A percentile compares a stretch with the other conserved stretches of the same genome.
Evolutionary conservation across 2,797 vertebrate genomes (phyloP).

Genomic region (Spinus pinus): DNA sequence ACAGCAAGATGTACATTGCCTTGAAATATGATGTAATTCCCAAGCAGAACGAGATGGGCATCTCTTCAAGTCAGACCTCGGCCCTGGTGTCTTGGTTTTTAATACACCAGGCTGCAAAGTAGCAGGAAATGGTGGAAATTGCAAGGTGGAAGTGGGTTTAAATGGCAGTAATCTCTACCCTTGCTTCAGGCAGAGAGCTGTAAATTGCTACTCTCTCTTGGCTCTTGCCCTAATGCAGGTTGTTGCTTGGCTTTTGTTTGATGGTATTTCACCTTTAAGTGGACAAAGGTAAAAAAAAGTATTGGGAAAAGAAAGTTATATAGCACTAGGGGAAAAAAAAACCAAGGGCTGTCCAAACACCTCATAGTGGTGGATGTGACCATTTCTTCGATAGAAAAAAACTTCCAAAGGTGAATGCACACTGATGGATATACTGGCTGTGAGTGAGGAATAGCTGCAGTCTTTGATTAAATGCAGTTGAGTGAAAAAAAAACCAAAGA

Average conservation of each 20-base stretch:
- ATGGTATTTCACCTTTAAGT: not conserved
- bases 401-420: not conserved
- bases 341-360: not conserved
- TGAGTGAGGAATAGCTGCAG: not conserved
- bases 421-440: not conserved
- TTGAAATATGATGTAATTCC: conserved; percentile 35
- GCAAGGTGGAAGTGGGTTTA: conserved; percentile 12
- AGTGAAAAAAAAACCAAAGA: not conserved
- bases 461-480: not conserved
- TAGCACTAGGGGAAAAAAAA: not conserved
- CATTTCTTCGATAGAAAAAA: not conserved
- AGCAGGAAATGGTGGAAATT: conserved; percentile 24
- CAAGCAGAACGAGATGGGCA: not conserved
- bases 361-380: not conserved
- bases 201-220: not conserved
- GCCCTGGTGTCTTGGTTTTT: not conserved
- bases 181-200: not conserved
- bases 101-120: not conserved
- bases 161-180: conserved; percentile 18
- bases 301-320: not conserved
- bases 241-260: not conserved
- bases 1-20: not conserved
- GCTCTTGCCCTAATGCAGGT: not conserved
- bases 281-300: not conserved
- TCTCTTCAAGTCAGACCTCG: not conserved